These are phyloP conservation scores for Himalopsyche phryganea DNA, from an alignment of 1,140 invertebrate genomes.

Conservation along the genomic window DNA sequence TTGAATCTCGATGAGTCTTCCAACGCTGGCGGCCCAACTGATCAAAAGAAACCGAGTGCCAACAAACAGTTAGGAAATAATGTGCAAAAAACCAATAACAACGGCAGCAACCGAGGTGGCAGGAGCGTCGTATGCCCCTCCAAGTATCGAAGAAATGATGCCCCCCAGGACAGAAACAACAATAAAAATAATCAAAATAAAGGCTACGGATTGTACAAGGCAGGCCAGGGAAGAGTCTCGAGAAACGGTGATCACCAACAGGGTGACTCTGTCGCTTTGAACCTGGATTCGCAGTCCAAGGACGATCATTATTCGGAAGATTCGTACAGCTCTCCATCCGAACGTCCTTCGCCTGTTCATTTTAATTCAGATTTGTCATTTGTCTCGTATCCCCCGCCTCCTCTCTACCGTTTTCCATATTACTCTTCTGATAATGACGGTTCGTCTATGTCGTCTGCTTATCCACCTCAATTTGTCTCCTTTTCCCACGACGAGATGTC, in stretches of 20 bases:
- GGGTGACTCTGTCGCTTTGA: neutral
- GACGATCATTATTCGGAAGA: neutral
- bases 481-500: neutral
- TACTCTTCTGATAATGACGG: constrained; percentile 16
- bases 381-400: constrained; percentile 25
- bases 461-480: neutral
- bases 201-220: constrained; percentile 10
- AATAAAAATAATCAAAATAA: constrained; percentile 6
- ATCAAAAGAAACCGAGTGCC: constrained; percentile 10
- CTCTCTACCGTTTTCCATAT: constrained; percentile 15
- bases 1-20: constrained; percentile 23
- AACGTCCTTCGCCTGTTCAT: constrained; percentile 20
- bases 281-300: neutral
- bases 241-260: constrained; percentile 1
- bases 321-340: neutral
- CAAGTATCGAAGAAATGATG: neutral
- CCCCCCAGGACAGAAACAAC: constrained; percentile 2
- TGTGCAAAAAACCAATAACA: neutral
- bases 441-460: neutral
- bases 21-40: constrained; percentile 3
- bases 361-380: constrained; percentile 1
- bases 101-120: neutral
- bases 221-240: neutral
- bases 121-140: constrained; percentile 12
- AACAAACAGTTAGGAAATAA: neutral